Base-by-base conservation (phyloP, 2,888 invertebrate species). In the Catocala fraxini region DNA sequence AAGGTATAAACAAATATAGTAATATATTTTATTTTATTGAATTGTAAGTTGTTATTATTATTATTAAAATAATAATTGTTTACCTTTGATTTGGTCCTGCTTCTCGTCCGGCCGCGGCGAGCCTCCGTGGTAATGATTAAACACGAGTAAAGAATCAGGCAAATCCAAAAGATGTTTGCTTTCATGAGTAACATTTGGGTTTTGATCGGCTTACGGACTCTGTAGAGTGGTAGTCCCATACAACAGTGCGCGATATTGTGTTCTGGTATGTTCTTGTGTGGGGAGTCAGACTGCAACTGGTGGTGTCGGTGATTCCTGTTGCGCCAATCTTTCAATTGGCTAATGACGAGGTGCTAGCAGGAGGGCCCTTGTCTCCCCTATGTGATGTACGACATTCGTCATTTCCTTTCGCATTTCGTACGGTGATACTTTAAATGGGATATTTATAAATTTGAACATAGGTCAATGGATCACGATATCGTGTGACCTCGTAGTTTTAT, bases 71-170 rank as follows among this genome's bases (percentile, higher is more conserved):
- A 11, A 42, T 42, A 15, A 46, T 15, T 15, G 15, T 46, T 15
- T 58, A 96, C 97, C 94, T 97, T 96, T 0, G 97, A 97, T 83
- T 97, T 97, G 55, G 96, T 96, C 78, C 97, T 96, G 73, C 96
- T 95, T 79, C 97, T 95, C 41, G 95, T 94, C 64, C 97, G 95
- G 9, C 96, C 97, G 79, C 97, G 95, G 51, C 97, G 94, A 3
- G 95, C 96, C 15, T 89, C 89, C 61, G 85, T 86, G 43, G 89
- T 79, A 15, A 80, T 77, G 45, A 86, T 68, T 43, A 87, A 71
- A 70, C 83, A 81, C 74, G 78, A 86, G 68, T 74, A 88, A 5
- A 89, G 55, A 15, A 89, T 59, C 2, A 90, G 62, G 46, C 90
- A 58, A 55, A 75, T 76, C 51, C 88, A 61, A 59, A 89, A 65